Evolutionary conservation across 2,113 vertebrate genomes (phyloP), one percentile per base, ranked within the genome.

Genomic region (Notechis scutatus): DNA sequence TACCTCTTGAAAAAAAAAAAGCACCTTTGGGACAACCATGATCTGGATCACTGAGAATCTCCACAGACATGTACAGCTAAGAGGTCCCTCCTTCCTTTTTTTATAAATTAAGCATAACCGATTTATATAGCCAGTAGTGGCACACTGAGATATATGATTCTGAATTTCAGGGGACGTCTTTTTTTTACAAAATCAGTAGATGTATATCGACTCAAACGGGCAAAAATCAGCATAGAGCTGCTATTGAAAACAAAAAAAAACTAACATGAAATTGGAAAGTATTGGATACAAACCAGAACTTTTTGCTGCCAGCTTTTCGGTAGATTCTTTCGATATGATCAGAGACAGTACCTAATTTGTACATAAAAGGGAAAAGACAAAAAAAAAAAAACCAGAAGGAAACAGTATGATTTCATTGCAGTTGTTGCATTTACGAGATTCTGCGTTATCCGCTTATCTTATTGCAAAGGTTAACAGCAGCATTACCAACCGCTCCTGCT

Each of bases 271-370:
- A 39, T 18, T 91, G 23, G 92, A 95, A 94, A 92, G 95, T 4
- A 2, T 54, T 3, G 9, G 91, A 96, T 98, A 98, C 99, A 97
- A 98, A 99, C 99, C 99, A 99, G 97, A 99, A 98, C 93, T 99
- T 99, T 95, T 97, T 98, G 98, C 98, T 99, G 92, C 99, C 99
- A 64, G 99, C 99, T 97, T 97, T 98, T 96, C 98, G 98, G 95
- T 99, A 99, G 97, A 99, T 97, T 95, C 99, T 98, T 97, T 99
- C 99, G 96, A 99, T 97, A 94, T 99, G 98, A 57, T 99, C 98
- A 95, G 96, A 98, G 95, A 99, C 95, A 89, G 98, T 97, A 97
- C 97, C 98, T 99, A 98, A 96, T 87, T 94, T 39, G 92, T 55
- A 94, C 0, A 24, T 69, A 64, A 55, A 88, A 92, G 29, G 97